Evolutionary conservation across 2,797 vertebrate genomes (phyloP).

Genomic region (Notamacropus eugenii): DNA sequence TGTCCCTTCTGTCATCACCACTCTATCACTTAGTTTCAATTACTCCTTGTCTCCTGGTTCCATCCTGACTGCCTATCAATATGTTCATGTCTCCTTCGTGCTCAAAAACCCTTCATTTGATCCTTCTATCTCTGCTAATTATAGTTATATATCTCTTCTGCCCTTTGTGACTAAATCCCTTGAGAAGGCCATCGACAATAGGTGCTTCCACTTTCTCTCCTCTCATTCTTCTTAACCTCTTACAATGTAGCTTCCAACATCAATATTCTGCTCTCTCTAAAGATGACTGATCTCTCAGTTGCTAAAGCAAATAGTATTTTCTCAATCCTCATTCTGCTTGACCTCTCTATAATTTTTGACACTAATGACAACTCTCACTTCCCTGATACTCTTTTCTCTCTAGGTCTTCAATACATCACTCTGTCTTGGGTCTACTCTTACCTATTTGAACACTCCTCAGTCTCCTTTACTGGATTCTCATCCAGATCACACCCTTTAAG

Average conservation of each 20-base stretch:
- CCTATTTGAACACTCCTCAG: background rate
- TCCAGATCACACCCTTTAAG: background rate
- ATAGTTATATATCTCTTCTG: background rate
- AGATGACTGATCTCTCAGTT: background rate
- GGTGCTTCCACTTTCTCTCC: background rate
- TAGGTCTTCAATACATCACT: background rate
- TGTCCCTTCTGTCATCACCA: background rate
- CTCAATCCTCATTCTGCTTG: background rate
- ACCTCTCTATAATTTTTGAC: background rate
- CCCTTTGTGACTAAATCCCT: background rate
- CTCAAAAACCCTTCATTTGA: background rate
- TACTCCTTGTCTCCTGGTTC: background rate
- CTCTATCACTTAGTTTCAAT: background rate
- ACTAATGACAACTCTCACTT: background rate
- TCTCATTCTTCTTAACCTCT: background rate
- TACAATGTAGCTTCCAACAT: background rate
- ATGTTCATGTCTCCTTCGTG: background rate
- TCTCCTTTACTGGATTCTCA: background rate
- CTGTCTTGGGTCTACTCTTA: background rate
- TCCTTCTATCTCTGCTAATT: background rate
- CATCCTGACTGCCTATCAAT: background rate
- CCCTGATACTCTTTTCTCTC: background rate
- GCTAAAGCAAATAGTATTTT: background rate
- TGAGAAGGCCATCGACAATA: background rate
- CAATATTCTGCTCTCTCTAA: background rate